Conservation (phyloP, 2,797 vertebrate species). For the Leucoraja ocellata region DNA sequence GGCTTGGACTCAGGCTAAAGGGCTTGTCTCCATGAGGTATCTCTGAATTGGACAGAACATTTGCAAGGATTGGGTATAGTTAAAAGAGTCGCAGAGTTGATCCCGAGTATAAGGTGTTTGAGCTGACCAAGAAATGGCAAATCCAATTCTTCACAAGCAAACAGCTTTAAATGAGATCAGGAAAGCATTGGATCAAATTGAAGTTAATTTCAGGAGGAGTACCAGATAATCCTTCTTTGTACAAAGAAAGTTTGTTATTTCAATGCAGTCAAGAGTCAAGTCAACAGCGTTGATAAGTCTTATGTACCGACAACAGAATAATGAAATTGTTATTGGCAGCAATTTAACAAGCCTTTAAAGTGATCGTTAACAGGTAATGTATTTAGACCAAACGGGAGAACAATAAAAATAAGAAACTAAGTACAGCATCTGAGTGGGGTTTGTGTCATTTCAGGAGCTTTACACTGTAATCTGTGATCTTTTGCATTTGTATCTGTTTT, state of each 20-base stretch:
- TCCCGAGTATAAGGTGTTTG: background rate
- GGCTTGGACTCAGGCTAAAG: too few relatives aligned
- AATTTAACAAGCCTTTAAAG: too few relatives aligned
- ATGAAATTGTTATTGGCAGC: too few relatives aligned
- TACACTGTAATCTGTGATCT: background rate
- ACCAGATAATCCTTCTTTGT: background rate
- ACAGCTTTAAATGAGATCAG: background rate
- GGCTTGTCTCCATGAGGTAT: too few relatives aligned
- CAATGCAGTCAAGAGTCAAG: background rate
- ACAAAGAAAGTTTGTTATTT: background rate
- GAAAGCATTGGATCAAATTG: background rate
- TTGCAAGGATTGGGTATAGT: background rate
- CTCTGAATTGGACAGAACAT: too few relatives aligned
- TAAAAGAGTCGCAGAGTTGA: background rate
- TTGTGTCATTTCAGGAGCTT: background rate
- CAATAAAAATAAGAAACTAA: too few relatives aligned
- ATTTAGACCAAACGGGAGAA: too few relatives aligned
- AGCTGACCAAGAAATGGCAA: background rate
- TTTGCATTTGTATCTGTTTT: background rate
- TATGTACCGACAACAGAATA: too few relatives aligned
- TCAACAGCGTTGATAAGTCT: too few relatives aligned
- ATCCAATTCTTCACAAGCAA: background rate
- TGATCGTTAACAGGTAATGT: too few relatives aligned
- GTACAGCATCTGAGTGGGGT: too few relatives aligned
- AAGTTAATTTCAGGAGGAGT: background rate